Conservation (phyloP, 2,888 invertebrate species). For the Hyppa rectilinea region DNA sequence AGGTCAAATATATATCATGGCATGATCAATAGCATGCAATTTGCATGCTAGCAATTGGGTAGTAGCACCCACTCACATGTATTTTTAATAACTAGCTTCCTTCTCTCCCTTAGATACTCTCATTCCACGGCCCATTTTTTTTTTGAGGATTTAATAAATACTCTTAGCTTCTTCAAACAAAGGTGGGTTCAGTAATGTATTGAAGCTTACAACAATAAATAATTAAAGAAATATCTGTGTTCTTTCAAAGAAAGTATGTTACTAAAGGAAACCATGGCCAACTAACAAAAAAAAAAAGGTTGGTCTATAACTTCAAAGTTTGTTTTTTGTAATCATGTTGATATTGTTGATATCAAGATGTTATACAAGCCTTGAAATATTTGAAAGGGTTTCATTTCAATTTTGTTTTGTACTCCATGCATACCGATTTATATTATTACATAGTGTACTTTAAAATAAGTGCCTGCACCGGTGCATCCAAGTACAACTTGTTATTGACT, state of each 20-base stretch:
- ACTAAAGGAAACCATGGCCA: constrained; percentile 3
- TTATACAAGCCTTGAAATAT: constrained; percentile 18
- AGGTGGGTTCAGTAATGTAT: neutral
- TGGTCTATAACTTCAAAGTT: neutral
- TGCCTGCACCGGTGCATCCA: too few species aligned
- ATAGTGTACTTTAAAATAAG: constrained; percentile 10
- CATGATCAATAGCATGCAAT: neutral
- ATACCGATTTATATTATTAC: constrained; percentile 11
- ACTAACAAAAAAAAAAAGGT: constrained; percentile 19
- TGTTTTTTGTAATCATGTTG: neutral
- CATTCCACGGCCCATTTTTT: neutral
- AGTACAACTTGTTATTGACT: constrained; percentile 39
- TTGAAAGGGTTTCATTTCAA: constrained; percentile 15
- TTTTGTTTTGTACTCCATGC: neutral
- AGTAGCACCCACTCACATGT: neutral
- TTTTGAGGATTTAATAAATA: neutral
- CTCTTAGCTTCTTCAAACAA: neutral
- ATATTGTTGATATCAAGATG: constrained; percentile 32
- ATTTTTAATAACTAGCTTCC: neutral
- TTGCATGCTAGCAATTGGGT: neutral
- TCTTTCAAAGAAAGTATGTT: neutral
- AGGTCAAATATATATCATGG: neutral
- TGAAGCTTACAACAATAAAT: neutral
- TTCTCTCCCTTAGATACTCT: neutral
- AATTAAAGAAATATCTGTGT: neutral